Evolutionary conservation across 2,888 invertebrate genomes (phyloP), one percentile per base, ranked within the genome.

Genomic region (Mimumesa dahlbomi): DNA sequence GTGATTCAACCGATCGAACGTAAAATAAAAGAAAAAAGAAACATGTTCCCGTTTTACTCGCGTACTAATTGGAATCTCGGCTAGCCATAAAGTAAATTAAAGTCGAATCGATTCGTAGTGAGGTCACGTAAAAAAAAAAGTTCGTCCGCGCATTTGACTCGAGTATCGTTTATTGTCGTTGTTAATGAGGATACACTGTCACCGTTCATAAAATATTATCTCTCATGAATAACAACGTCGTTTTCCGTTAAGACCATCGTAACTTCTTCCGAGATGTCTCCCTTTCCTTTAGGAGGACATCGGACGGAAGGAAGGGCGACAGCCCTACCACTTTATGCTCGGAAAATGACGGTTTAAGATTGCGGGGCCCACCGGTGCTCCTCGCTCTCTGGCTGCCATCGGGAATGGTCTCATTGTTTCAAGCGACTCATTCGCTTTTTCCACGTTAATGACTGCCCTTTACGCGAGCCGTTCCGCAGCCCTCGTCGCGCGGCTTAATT

Each of bases 381-480:
- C 58, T 68, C 63, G 42, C 43, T 46, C 67, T 57, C 50, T 46
- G 48, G 66, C 58, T 53, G 42, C 68, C 57, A 53, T 76, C 56
- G 48, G 68, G 67, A 72, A 75, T 62, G 72, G 70, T 73, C 72
- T 82, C 79, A 84, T 85, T 84, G 84, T 84, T 74, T 78, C 78
- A 57, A 68, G 67, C 67, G 70, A 76, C 73, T 76, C 78, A 65
- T 74, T 70, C 65, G 74, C 75, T 79, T 84, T 84, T 84, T 79
- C 73, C 63, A 49, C 73, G 77, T 84, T 85, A 84, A 86, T 84
- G 83, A 81, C 79, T 77, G 73, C 62, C 75, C 79, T 80, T 84
- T 79, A 78, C 81, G 73, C 75, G 62, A 77, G 77, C 61, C 16
- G 16, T 58, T 50, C 22, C 14, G 25, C 40, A 29, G n/a, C 21